Conservation (phyloP, 2,888 invertebrate genomes). For the Odontocerum albicorne region DNA sequence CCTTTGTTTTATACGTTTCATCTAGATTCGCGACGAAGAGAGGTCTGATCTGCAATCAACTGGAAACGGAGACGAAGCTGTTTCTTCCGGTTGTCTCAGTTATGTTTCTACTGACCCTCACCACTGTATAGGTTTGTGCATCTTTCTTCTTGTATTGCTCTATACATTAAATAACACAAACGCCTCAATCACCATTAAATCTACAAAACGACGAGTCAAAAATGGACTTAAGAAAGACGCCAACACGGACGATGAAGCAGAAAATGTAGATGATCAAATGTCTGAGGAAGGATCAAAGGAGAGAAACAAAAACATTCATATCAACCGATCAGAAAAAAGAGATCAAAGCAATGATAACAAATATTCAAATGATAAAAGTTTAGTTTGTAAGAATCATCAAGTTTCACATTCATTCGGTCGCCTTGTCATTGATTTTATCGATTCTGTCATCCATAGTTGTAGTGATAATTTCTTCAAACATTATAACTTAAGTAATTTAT, state of each 20-base stretch:
- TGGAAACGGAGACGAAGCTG: slow-evolving; percentile 38
- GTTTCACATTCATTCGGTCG: too few species aligned
- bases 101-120: slow-evolving; percentile 47
- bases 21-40: slow-evolving; percentile 52
- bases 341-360: too few species aligned
- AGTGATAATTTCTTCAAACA: too few species aligned
- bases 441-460: too few species aligned
- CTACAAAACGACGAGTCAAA: not conserved
- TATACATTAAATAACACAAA: slow-evolving; percentile 35
- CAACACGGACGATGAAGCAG: not conserved
- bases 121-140: slow-evolving; percentile 58
- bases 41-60: slow-evolving; percentile 35
- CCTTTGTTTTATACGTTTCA: not conserved
- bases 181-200: not conserved
- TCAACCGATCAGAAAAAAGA: too few species aligned
- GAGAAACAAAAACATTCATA: too few species aligned
- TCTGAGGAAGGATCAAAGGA: not conserved
- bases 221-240: not conserved
- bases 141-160: slow-evolving; percentile 49
- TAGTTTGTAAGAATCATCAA: too few species aligned
- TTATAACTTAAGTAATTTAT: too few species aligned
- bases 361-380: too few species aligned
- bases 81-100: slow-evolving; percentile 47
- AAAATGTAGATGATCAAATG: not conserved
- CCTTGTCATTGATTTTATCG: too few species aligned